Base-by-base conservation (phyloP, 2,888 invertebrate genomes). In the Itoplectis maculator region DNA sequence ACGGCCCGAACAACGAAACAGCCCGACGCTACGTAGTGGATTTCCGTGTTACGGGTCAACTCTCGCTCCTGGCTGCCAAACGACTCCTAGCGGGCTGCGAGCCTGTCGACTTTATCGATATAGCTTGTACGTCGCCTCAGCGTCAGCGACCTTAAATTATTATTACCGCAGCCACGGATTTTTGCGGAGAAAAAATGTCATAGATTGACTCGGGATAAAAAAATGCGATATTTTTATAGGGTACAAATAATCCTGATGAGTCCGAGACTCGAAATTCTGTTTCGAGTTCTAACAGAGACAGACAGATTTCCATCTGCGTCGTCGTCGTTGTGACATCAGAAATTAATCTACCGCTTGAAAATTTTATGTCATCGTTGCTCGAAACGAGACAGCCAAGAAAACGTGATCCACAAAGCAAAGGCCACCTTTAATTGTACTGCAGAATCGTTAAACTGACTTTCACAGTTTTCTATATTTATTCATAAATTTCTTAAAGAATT, bases 51-150 rank as follows among this genome's bases (percentile, higher is more conserved):
- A 56, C 37, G 47, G 70, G 13, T 76, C 9, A 51, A 70, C 51
- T 70, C 45, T 63, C 47, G 15, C 47, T 47, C 29, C 47, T 29
- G n/a, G 18, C 59, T 18, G n/a, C 35, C 35, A 47, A 47, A 45
- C 35, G 61, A 61, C 72, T 40, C 65, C 65, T 42, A 66, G 23
- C 29, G 40, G 63, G 72, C 54, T 54, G 7, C 65, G 11, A 9
- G 68, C 81, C 66, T 80, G 84, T 81, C 75, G 56, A 69, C 81
- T 84, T 85, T 85, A 85, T 85, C 83, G 85, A 84, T 85, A 85
- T 85, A 77, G 74, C 85, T 74, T 85, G 85, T 84, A 84, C 61
- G 74, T 72, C 72, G 72, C 11, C 69, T 11, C 11, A 0, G 37
- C 45, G 20, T 54, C 42, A 29, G 15, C 35, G n/a, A 29, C 23